Evolutionary conservation across 1,140 invertebrate species (phyloP), one percentile per base, ranked within the genome.

Genomic region (Trypoxylus dichotomus): DNA sequence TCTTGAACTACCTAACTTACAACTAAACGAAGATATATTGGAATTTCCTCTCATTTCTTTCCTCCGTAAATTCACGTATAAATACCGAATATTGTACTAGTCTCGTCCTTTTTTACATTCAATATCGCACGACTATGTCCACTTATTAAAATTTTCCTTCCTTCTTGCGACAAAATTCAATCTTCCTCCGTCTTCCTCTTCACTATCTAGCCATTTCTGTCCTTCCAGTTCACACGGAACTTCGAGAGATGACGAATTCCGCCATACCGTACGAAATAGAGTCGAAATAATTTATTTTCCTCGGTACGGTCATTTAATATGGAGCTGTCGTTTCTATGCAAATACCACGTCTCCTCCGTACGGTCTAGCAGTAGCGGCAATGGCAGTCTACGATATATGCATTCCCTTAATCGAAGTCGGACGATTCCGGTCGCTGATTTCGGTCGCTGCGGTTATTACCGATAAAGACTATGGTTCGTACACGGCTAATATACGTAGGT

Each of bases 311-410:
- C 47, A 54, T 54, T 54, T 54, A 54, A 54, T 54, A 54, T 54
- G 15, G 47, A 54, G 47, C n/a, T 54, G 47, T 54, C 47, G 47
- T 54, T 54, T 54, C 47, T 54, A 54, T 54, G 47, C 47, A 54
- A 54, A 54, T 54, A 54, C 15, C 15, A n/a, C 47, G 47, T 54
- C 47, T 54, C 47, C 47, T 54, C 47, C 7, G n/a, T 13, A 47
- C 43, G 3, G n/a, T n/a, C 15, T 54, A 54, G n/a, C 7, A 19
- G 47, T 54, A 54, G 47, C 19, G 19, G 32, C 32, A 54, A 54
- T 54, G 15, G n/a, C 19, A 19, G 47, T 6, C 15, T 54, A 54
- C 47, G 47, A 8, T 54, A 8, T 43, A 54, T 54, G 47, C 47
- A 19, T 37, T 37, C 32, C 32, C 47, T 54, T 54, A 54, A 54